Evolutionary conservation across 2,888 invertebrate genomes (phyloP), one percentile per base, ranked within the genome.

Genomic region (Eudemis profundana): DNA sequence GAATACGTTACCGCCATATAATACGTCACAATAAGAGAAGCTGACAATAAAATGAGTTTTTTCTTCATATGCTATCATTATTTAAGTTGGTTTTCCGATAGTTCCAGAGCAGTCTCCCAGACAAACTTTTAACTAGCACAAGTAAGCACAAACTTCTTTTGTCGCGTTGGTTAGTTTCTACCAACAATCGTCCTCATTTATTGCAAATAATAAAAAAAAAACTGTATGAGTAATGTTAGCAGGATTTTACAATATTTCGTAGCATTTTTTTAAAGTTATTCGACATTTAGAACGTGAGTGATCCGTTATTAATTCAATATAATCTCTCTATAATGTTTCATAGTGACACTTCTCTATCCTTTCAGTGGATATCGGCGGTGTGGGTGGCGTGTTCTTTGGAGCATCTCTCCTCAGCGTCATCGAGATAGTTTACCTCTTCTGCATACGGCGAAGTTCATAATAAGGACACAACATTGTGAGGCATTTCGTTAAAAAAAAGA

Each of bases 331-430:
- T 23, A 23, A 23, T 5, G 23, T 23, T 23, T n/a, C n/a, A n/a
- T n/a, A n/a, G n/a, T n/a, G n/a, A n/a, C n/a, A n/a, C n/a, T n/a
- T n/a, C n/a, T n/a, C n/a, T 15, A 47, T 49, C 3, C 42, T 66
- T 70, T 60, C 84, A 94, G 94, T 94, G 71, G 94, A 94, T 66
- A 84, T 94, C 49, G 94, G 94, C 4, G 94, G 94, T n/a, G 92
- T 93, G 0, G 92, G 93, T 0, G 94, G 94, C 0, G 90, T 94
- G 10, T 94, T 94, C 74, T 93, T 94, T 70, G 94, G 94, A 17
- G 94, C 94, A 17, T 94, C 94, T 0, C 78, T 94, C 15, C 83
- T 94, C 1, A 94, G 93, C 69, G 85, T 93, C 42, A 85, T 94
- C 12, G 94, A 94, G 81, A 85, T 93, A 12, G 69, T 93, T 53